Conservation (phyloP, 2,113 vertebrate species). For the Rhabdornis inornatus region DNA sequence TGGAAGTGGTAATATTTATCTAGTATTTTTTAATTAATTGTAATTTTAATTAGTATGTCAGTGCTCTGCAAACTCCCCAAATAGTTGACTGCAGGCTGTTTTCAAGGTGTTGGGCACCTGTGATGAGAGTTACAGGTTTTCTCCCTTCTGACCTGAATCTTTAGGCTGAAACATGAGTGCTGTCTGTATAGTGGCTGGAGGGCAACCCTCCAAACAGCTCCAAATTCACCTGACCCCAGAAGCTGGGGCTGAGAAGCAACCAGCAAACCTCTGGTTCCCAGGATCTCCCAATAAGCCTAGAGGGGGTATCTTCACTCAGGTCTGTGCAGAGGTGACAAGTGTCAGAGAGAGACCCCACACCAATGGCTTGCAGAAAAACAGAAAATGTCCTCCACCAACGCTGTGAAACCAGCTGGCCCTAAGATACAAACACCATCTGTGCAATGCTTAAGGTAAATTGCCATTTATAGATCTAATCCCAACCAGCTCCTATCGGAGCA, state of each 20-base stretch:
- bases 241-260: neutral
- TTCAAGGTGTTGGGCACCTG: fast-evolving
- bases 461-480: neutral
- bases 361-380: neutral
- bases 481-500: fast-evolving
- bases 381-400: neutral
- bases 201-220: neutral
- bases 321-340: neutral
- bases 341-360: neutral
- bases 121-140: neutral
- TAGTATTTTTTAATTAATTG: neutral
- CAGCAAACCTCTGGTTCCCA: neutral
- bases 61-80: neutral
- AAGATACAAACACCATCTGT: fast-evolving
- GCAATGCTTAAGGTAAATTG: neutral
- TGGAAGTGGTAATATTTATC: neutral
- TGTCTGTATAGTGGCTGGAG: neutral
- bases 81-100: neutral
- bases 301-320: neutral
- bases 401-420: neutral
- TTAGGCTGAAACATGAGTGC: neutral
- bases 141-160: neutral
- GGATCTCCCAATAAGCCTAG: neutral
- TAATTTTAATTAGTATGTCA: neutral
- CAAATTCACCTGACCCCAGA: neutral